Evolutionary conservation across 2,797 vertebrate genomes (phyloP).

Genomic region (Ara ararauna): DNA sequence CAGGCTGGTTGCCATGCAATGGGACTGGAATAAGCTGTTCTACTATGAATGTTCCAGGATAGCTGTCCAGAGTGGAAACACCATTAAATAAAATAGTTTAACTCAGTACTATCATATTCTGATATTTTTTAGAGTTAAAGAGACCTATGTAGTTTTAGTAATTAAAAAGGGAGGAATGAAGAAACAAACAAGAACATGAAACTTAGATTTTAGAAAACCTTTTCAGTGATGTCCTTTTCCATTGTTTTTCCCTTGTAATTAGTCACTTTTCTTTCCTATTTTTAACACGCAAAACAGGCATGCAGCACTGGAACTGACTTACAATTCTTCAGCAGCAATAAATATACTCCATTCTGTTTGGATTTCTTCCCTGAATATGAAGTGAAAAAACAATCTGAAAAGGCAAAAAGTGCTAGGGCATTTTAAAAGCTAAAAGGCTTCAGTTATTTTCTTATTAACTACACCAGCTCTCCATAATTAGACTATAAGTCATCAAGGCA

Average conservation of each 20-base stretch:
- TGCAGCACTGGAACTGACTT: not conserved
- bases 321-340: not conserved
- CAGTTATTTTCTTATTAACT: not conserved
- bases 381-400: not conserved
- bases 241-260: not conserved
- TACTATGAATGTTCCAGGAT: not conserved
- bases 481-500: not conserved
- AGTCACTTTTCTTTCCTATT: not conserved
- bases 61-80: not conserved
- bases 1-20: rapidly evolving
- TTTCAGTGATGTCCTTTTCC: not conserved
- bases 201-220: not conserved
- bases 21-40: not conserved
- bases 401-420: not conserved
- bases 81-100: not conserved
- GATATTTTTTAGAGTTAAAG: not conserved
- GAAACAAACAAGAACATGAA: not conserved
- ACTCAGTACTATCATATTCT: not conserved
- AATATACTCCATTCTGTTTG: not conserved
- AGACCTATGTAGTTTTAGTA: not conserved
- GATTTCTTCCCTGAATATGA: not conserved
- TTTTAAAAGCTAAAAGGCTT: constrained; percentile 20
- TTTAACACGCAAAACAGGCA: not conserved
- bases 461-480: not conserved
- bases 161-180: not conserved